Conservation (phyloP, 2,797 vertebrate genomes). For the Gephyroberyx darwinii region DNA sequence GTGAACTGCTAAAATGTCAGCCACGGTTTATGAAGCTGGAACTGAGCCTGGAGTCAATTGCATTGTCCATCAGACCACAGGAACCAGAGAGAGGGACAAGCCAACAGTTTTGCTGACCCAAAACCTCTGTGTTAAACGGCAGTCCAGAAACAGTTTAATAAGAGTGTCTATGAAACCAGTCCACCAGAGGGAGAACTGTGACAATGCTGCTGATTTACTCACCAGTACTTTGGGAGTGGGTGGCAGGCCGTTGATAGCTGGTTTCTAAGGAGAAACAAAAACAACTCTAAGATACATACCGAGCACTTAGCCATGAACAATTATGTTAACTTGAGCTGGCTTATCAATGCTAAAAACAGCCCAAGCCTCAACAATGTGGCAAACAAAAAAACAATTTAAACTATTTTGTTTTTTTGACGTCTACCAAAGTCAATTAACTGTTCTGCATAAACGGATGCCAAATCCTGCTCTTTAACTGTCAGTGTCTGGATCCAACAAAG, state of each 20-base stretch:
- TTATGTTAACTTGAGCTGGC: conserved; percentile 21
- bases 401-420: conserved; percentile 19
- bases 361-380: conserved; percentile 36
- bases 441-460: conserved; percentile 28
- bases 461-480: conserved; percentile 24
- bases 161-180: conserved; percentile 34
- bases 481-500: conserved; percentile 30
- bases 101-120: conserved; percentile 46
- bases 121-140: conserved; percentile 51
- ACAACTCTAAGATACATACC: conserved; percentile 21
- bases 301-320: conserved; percentile 18
- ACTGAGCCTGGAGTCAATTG: conserved; percentile 20
- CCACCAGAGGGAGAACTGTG: conserved; percentile 15
- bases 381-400: conserved; percentile 21
- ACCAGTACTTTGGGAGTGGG: conserved; percentile 99
- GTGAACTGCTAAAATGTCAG: conserved; percentile 49
- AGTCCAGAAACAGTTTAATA: conserved; percentile 49
- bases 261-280: conserved; percentile 83
- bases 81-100: conserved; percentile 46
- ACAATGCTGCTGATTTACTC: conserved; percentile 73
- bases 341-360: conserved; percentile 18
- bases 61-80: background rate
- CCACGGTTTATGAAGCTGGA: conserved; percentile 51
- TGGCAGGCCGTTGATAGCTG: conserved; percentile 95
- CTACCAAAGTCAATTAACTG: conserved; percentile 35